Base-by-base conservation (phyloP, 2,888 invertebrate genomes). In the Beris chalybata region DNA sequence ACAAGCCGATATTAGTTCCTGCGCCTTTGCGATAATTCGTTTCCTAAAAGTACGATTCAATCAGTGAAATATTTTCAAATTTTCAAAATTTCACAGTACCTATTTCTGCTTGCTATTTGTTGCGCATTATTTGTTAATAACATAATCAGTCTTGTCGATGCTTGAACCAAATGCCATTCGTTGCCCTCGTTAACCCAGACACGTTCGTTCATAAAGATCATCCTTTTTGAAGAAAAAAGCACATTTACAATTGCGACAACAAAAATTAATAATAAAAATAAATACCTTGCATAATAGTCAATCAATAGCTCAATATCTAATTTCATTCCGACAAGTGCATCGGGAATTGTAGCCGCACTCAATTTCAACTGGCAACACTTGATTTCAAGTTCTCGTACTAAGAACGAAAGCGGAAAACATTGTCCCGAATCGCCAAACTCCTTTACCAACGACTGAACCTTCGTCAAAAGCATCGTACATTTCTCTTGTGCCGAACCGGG, bases 391-490 rank as follows among this genome's bases (percentile, higher is more conserved):
- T 91, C 89, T 68, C 88, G 87, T 4, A 92, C 86, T n/a, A 93
- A 84, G 76, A 89, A 92, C 75, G 87, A 92, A 90, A 93, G 81
- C 3, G 96, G 96, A 76, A 97, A 95, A 77, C 94, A 96, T 73
- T 91, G 89, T 13, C 91, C 90, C 0, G 93, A 90, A 70, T 88
- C 86, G 22, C 89, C 86, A 75, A 94, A 95, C 72, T 90, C 87
- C 69, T 89, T 86, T 4, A 90, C 91, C 48, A 95, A 83, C 0
- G 86, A 81, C 73, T 89, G 88, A 48, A 96, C 84, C 82, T 94
- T 94, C 70, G 86, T 86, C 73, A 92, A 85, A 38, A 92, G 84
- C 29, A 89, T 86, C 1, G 85, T 84, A 72, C 91, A 84, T 72
- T 81, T 87, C 75, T 86, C 91, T 78, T 73, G 82, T 76, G 66